Evolutionary conservation across 2,888 invertebrate genomes (phyloP), one percentile per base, ranked within the genome.

Genomic region (Bugula neritina): DNA sequence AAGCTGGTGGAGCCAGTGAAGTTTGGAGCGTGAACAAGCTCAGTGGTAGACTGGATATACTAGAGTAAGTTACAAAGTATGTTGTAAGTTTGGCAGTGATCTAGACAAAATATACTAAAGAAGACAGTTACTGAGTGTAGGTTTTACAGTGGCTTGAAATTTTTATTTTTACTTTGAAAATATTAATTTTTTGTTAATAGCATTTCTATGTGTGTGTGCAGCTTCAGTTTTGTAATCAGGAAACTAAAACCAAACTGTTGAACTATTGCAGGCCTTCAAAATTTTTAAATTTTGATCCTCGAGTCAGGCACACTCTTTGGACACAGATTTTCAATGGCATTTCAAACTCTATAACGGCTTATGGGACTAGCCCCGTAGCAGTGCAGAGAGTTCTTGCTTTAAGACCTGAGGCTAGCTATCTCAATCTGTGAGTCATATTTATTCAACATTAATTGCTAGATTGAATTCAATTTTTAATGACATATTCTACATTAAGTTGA

Each of bases 11-110:
- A 17, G 3, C 25, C n/a, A 25, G n/a, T 55, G 55, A 23, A n/a
- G 55, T 55, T 3, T 55, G 21, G 55, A 25, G 25, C 3, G 25
- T 55, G n/a, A 55, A 55, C n/a, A 55, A 55, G 5, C n/a, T 55
- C 5, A 55, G 55, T n/a, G 55, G 55, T n/a, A 55, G 55, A 25
- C 55, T 55, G 3, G 55, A 55, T n/a, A 55, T 55, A 3, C 55
- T 55, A 13, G 55, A 55, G 55, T 55, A 25, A 25, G 55, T 55
- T 43, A 43, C 43, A 43, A 17, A 43, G 5, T 43, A 5, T 17
- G 17, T 43, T 43, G 43, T n/a, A n/a, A n/a, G n/a, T n/a, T n/a
- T n/a, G n/a, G n/a, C n/a, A n/a, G n/a, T n/a, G n/a, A n/a, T n/a
- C n/a, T n/a, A n/a, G n/a, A n/a, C n/a, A n/a, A n/a, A n/a, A n/a